A percentile compares a stretch with the other conserved stretches of the same genome.
Conservation (phyloP, 1,140 invertebrate genomes). For the Drosophila persimilis region DNA sequence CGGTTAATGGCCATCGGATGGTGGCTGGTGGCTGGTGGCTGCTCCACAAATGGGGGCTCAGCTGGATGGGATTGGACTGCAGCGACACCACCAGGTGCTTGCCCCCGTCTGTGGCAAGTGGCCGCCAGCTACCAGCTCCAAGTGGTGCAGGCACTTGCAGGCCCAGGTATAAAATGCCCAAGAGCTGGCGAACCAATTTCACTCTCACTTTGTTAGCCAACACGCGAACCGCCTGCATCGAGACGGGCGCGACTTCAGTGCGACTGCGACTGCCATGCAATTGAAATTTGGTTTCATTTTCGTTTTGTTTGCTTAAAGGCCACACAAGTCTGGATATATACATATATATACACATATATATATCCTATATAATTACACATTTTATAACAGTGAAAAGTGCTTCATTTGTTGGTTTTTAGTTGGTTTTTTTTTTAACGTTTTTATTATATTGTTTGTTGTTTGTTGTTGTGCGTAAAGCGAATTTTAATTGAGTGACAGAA, state of each 20-base stretch:
- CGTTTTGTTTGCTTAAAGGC: constrained; percentile 9
- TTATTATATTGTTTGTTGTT: constrained; percentile 6
- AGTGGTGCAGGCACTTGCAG: constrained; percentile 7
- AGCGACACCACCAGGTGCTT: constrained; percentile 61
- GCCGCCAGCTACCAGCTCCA: constrained; percentile 7
- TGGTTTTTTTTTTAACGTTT: not conserved
- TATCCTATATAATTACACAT: not conserved
- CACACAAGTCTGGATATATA: not conserved
- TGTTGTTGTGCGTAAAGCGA: constrained; percentile 25
- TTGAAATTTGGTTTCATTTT: not conserved
- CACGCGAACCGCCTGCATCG: constrained; percentile 36
- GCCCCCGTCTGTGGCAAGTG: constrained; percentile 55
- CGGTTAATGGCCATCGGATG: constrained; percentile 27
- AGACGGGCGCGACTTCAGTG: constrained; percentile 14
- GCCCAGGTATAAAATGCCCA: constrained; percentile 61
- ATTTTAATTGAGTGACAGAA: constrained; percentile 46
- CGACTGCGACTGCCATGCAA: not conserved
- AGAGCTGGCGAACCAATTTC: constrained; percentile 57
- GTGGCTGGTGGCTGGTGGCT: constrained; percentile 29
- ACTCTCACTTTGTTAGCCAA: constrained; percentile 76
- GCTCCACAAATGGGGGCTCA: constrained; percentile 33
- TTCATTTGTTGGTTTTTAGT: constrained; percentile 43
- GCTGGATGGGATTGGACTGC: constrained; percentile 9
- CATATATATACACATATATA: too few species aligned
- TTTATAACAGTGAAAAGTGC: constrained; percentile 44